Percentiles rank a stretch among this genome's conserved stretches.
phyloP scores from a whole-genome alignment of 1,140 invertebrate species.

The Apis laboriosa region DNA sequence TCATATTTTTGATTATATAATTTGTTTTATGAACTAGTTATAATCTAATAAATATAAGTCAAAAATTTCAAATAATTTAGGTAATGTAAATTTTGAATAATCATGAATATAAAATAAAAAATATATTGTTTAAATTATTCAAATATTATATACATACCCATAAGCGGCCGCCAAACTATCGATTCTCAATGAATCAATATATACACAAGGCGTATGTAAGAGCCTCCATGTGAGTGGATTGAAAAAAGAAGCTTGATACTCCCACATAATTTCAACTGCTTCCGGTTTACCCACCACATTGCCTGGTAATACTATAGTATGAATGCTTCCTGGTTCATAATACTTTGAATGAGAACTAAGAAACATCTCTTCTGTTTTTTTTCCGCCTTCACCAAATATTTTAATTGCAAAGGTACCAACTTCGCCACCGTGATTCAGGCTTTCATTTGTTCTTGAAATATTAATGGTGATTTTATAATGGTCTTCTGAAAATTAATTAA shows the following conservation, averaged over 20 bases:
- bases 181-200: constrained; percentile 86
- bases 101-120: no score
- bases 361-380: constrained; percentile 83
- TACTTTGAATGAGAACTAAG: constrained; percentile 81
- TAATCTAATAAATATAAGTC: no score
- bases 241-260: constrained; percentile 88
- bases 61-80: no score
- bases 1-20: no score
- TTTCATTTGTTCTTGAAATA: constrained; percentile 87
- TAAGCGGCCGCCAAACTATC: constrained; percentile 86
- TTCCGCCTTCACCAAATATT: constrained; percentile 84
- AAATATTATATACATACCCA: constrained; percentile 78
- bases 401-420: constrained; percentile 87
- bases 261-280: constrained; percentile 87
- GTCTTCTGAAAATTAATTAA: constrained; percentile 79
- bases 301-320: constrained; percentile 86
- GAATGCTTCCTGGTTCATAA: constrained; percentile 87
- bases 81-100: no score
- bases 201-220: constrained; percentile 86
- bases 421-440: constrained; percentile 88
- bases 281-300: constrained; percentile 84
- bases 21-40: no score
- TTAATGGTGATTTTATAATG: constrained; percentile 89
- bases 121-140: no score
- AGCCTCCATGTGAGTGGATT: constrained; percentile 92